Base-by-base conservation (phyloP, 1,140 invertebrate genomes). In the Brachionus rubens region DNA sequence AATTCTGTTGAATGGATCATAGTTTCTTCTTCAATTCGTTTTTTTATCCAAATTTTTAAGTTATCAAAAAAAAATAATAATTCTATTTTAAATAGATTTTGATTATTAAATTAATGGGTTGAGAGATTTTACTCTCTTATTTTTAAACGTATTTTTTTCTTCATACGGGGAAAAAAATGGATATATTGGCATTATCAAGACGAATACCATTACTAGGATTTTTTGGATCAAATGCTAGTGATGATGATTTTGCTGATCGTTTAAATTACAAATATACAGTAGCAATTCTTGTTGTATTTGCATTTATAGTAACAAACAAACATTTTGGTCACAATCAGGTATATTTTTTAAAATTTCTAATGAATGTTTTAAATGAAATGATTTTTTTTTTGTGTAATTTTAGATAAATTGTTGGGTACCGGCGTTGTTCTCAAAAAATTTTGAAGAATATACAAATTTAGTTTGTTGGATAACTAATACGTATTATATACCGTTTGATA, bases 281-380 rank as follows among this genome's bases (percentile, higher is more conserved):
- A 16, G 91, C 90, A 9, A 82, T 94, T 36, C 85, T 96, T 77
- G 87, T 94, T 78, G 89, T 90, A 28, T 93, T 91, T 82, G 94
- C 92, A 28, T 81, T 95, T 76, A 89, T 95, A 76, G 91, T 96
- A 77, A 94, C 93, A 0, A 92, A 92, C 48, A 91, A 89, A 14
- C 93, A 95, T 84, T 94, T 90, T 82, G 92, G 94, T 3, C 92
- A 93, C 12, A 89, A 91, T 78, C 93, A 93, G 14, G 95, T 96
- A 78, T 9, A 0, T 70, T 2, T 24, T 47, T 1, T 50, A 50
- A 50, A 40, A 21, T 21, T 33, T 46, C 0, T 7, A 41, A 26
- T 70, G 4, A 24, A 68, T 14, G 12, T 72, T 72, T 40, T 50
- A 21, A 14, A 36, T 36, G 33, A 36, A 36, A 36, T 5, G 9